These are phyloP conservation scores for Merops nubicus DNA, from an alignment of 2,113 vertebrate species.

Conservation along the genomic window DNA sequence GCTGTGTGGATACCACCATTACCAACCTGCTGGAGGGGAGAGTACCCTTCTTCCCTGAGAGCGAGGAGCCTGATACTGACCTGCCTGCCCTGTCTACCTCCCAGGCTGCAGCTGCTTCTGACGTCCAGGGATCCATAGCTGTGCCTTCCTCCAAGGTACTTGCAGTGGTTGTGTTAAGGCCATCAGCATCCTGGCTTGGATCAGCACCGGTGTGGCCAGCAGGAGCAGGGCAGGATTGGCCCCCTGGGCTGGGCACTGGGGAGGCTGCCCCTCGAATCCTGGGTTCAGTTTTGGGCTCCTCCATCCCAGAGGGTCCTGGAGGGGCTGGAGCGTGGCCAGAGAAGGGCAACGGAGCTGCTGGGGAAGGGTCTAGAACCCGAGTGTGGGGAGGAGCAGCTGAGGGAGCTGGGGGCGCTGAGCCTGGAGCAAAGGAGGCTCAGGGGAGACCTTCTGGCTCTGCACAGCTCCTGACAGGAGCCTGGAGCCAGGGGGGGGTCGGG, in stretches of 20 bases:
- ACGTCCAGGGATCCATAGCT: slow-evolving; percentile 43
- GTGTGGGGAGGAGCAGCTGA: no score
- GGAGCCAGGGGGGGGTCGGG: no score
- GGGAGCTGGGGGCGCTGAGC: no score
- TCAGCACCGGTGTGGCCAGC: not conserved
- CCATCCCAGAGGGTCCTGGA: not conserved
- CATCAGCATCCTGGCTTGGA: not conserved
- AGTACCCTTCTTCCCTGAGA: slow-evolving; percentile 79
- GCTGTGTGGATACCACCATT: slow-evolving; percentile 94
- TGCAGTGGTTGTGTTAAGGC: not conserved
- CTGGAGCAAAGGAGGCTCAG: no score
- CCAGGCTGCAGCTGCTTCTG: slow-evolving; percentile 45
- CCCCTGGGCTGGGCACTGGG: not conserved
- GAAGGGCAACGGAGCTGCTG: no score
- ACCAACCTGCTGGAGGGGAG: slow-evolving; percentile 93
- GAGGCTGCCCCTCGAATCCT: not conserved
- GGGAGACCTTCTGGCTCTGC: no score
- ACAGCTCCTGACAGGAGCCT: no score
- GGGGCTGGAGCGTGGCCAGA: no score
- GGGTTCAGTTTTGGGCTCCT: not conserved
- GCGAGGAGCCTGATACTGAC: slow-evolving; percentile 10
- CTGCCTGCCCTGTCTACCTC: slow-evolving; percentile 13
- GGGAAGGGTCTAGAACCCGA: no score
- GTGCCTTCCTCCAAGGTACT: slow-evolving; percentile 67
- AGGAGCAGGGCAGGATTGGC: not conserved